Percentiles rank a stretch among this genome's conserved stretches.
These are phyloP conservation scores for Proteles cristata DNA, from an alignment of 2,113 vertebrate genomes.

Conservation along the genomic window DNA sequence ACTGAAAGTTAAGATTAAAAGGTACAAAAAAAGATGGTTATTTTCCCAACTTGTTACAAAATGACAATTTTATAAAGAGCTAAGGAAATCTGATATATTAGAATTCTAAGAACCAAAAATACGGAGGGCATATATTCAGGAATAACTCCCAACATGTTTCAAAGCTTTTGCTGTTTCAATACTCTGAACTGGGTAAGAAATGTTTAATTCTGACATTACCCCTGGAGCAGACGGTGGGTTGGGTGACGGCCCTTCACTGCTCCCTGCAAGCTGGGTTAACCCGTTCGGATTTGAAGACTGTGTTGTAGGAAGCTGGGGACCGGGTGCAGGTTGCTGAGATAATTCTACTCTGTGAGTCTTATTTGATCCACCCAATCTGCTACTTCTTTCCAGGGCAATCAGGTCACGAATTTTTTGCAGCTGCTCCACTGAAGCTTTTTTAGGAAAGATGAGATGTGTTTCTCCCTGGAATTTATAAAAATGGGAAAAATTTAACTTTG, in stretches of 20 bases:
- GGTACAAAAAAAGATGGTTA: neutral
- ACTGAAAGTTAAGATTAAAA: neutral
- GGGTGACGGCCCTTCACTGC: conserved; percentile 32
- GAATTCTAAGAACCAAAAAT: neutral
- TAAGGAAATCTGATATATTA: neutral
- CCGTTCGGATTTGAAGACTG: conserved; percentile 38
- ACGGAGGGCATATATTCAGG: neutral
- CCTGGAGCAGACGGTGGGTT: conserved; percentile 46
- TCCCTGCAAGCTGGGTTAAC: neutral
- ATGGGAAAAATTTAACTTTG: conserved; percentile 59
- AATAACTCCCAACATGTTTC: neutral
- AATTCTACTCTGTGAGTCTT: conserved; percentile 67
- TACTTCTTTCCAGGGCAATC: conserved; percentile 92
- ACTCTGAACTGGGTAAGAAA: neutral
- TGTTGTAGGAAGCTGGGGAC: neutral
- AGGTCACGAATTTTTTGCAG: conserved; percentile 92
- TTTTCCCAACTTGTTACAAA: neutral
- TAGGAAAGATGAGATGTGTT: conserved; percentile 96
- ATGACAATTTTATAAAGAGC: neutral
- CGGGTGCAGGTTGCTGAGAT: conserved; percentile 60
- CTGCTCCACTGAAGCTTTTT: conserved; percentile 93
- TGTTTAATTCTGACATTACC: conserved; percentile 78
- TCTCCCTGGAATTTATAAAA: conserved; percentile 90
- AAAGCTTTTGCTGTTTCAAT: conserved; percentile 30
- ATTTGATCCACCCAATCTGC: conserved; percentile 84